A percentile compares a stretch with the other conserved stretches of the same genome.
These are phyloP conservation scores for Neodiprion pinetum DNA, from an alignment of 1,140 invertebrate genomes.

Conservation along the genomic window DNA sequence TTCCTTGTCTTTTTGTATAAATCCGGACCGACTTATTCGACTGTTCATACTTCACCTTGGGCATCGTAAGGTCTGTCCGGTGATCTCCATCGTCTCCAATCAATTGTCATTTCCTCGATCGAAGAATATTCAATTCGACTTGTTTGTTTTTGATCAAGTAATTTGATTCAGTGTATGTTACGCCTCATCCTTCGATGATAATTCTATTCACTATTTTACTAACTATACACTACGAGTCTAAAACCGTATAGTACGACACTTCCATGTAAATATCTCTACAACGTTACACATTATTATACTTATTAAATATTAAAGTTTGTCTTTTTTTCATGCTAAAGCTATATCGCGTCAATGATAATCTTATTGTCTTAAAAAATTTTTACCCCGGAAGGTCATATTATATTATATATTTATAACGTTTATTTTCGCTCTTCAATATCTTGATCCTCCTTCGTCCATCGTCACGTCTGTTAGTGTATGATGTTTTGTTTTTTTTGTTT, in stretches of 20 bases:
- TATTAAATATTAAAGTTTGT: slow-evolving; percentile 54
- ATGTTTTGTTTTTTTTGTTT: no score
- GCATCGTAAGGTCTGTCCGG: not conserved
- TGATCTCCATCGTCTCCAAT: not conserved
- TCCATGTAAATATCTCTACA: not conserved
- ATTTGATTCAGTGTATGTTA: not conserved
- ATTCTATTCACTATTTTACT: slow-evolving; percentile 1
- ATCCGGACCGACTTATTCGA: not conserved
- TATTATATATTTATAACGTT: not conserved
- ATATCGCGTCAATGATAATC: slow-evolving; percentile 19
- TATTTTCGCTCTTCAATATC: no score
- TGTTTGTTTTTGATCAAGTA: not conserved
- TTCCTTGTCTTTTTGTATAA: not conserved
- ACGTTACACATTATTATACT: slow-evolving; percentile 31
- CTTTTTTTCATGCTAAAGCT: slow-evolving; percentile 53
- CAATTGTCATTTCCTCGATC: not conserved
- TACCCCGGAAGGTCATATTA: not conserved
- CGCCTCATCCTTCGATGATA: not conserved
- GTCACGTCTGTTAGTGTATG: not conserved
- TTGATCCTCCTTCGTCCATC: not conserved
- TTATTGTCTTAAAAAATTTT: not conserved
- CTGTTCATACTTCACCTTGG: not conserved
- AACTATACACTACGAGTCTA: slow-evolving; percentile 3
- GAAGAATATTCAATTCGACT: not conserved
- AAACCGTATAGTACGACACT: slow-evolving; percentile 5